Conservation (phyloP, 2,113 vertebrate species). For the Dascyllus trimaculatus region DNA sequence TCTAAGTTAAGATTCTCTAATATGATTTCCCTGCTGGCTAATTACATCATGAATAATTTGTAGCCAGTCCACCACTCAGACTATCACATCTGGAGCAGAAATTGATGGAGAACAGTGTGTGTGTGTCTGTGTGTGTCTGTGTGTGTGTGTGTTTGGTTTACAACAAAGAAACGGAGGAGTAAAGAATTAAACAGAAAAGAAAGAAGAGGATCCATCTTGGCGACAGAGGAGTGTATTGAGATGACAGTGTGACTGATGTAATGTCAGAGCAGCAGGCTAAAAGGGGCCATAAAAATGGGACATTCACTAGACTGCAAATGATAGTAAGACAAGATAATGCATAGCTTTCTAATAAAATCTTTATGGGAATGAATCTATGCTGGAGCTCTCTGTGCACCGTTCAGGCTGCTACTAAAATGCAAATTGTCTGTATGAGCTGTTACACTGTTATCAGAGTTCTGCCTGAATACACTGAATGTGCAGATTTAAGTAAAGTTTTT, state of each 20-base stretch:
- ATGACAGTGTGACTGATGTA: conserved; percentile 75
- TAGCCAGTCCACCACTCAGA: conserved; percentile 45
- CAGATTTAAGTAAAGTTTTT: not conserved
- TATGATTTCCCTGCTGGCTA: conserved; percentile 68
- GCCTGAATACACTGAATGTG: not conserved
- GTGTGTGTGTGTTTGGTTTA: conserved; percentile 18
- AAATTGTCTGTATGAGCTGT: conserved; percentile 14
- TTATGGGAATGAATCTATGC: conserved; percentile 56
- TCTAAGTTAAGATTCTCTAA: conserved; percentile 73
- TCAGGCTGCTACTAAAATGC: conserved; percentile 23
- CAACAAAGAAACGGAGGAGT: conserved; percentile 28
- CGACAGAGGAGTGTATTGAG: conserved; percentile 47
- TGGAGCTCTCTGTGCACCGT: conserved; percentile 21
- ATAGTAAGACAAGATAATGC: conserved; percentile 77
- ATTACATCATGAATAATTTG: conserved; percentile 82
- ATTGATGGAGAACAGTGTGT: conserved; percentile 23
- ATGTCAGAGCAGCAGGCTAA: conserved; percentile 65
- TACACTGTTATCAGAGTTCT: not conserved
- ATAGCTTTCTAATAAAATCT: conserved; percentile 73
- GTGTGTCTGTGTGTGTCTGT: not conserved
- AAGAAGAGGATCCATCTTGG: conserved; percentile 50
- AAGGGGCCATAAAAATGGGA: conserved; percentile 70
- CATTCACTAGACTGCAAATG: conserved; percentile 54
- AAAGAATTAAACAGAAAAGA: conserved; percentile 41
- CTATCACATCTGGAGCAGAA: conserved; percentile 55